Evolutionary conservation across 1,140 invertebrate species (phyloP).

Genomic region (Achatina immaculata): DNA sequence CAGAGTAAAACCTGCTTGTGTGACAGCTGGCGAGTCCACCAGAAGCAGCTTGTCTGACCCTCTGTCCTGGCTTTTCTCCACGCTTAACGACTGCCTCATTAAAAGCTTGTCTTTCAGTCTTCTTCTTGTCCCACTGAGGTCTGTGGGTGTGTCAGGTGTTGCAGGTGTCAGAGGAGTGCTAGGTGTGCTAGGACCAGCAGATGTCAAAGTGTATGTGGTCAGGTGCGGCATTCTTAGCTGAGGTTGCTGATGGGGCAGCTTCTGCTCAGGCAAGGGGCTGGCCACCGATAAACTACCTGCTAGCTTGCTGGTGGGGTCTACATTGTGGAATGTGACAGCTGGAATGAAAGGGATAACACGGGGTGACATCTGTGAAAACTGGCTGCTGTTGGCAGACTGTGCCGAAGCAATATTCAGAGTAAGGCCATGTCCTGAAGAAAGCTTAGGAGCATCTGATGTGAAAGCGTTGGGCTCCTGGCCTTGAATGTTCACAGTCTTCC

Average conservation of each 20-base stretch:
- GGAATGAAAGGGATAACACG: constrained; percentile 40
- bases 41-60: not conserved
- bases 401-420: constrained; percentile 32
- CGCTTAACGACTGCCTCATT: constrained; percentile 66
- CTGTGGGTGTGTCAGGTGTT: constrained; percentile 42
- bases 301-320: constrained; percentile 14
- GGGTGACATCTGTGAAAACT: constrained; percentile 32
- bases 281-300: not conserved
- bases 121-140: constrained; percentile 43
- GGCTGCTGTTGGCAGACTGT: constrained; percentile 11
- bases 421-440: not conserved
- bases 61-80: constrained; percentile 46
- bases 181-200: constrained; percentile 9
- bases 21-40: not conserved
- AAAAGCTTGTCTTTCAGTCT: constrained; percentile 61
- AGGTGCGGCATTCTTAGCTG: constrained; percentile 6
- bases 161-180: constrained; percentile 39
- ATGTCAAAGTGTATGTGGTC: not conserved
- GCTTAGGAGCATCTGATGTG: not conserved
- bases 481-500: not conserved
- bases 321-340: constrained; percentile 35
- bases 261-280: constrained; percentile 6
- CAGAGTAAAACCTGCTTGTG: constrained; percentile 7
- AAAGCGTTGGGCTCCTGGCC: not conserved
- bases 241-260: not conserved